Conservation (phyloP, 2,113 vertebrate species). For the Halcyon malimbica region DNA sequence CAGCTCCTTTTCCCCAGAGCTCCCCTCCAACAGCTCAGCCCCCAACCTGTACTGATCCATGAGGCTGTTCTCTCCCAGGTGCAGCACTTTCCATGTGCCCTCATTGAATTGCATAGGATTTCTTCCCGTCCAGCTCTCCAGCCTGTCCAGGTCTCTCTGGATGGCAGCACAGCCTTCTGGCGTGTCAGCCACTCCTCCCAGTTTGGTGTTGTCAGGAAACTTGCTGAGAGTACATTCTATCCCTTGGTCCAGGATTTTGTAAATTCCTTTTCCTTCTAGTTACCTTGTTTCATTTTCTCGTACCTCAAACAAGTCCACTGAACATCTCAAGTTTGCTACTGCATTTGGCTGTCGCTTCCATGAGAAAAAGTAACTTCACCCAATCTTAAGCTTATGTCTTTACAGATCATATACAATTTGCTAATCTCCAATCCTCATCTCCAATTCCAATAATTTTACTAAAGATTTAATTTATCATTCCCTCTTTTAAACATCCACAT, state of each 20-base stretch:
- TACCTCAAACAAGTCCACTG: not conserved
- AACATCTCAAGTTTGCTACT: not conserved
- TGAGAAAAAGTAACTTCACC: not conserved
- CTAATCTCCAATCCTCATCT: not conserved
- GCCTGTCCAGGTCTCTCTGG: no score
- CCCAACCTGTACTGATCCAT: no score
- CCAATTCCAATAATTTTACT: not conserved
- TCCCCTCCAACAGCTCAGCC: no score
- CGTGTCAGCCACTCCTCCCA: no score
- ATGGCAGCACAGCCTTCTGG: no score
- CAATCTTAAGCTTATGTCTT: not conserved
- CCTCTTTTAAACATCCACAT: not conserved
- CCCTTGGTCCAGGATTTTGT: not conserved
- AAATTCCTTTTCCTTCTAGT: not conserved
- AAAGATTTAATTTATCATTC: not conserved
- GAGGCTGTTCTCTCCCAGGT: no score
- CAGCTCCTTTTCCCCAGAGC: no score
- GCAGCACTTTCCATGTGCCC: no score
- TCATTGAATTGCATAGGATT: no score
- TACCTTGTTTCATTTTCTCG: not conserved
- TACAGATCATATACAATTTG: not conserved
- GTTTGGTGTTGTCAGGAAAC: no score
- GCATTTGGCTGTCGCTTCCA: not conserved
- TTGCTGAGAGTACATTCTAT: no score
- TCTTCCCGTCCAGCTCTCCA: no score